Conservation (phyloP, 2,113 vertebrate species). For the Grus americana region DNA sequence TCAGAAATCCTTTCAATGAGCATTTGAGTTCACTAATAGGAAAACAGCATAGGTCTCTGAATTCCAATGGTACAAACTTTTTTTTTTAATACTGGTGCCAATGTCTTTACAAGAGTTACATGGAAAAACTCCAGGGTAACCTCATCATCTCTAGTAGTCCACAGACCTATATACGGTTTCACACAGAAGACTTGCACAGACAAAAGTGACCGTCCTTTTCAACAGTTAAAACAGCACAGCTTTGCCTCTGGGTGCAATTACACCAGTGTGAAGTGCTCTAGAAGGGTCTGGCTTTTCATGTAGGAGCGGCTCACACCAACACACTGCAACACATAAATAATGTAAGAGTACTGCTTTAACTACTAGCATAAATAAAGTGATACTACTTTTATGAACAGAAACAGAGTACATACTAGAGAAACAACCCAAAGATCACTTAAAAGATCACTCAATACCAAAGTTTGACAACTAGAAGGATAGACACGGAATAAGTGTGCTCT, state of each 20-base stretch:
- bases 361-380: neutral
- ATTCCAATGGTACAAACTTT: neutral
- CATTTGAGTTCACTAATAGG: neutral
- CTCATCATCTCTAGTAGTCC: neutral
- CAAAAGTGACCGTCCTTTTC: neutral
- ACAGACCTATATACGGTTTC: neutral
- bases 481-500: accelerated
- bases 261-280: neutral
- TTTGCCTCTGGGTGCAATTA: neutral
- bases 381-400: neutral
- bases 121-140: neutral
- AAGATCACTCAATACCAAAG: neutral
- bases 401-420: neutral
- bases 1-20: neutral
- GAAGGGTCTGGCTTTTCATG: neutral
- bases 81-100: neutral
- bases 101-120: neutral
- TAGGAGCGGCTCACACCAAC: neutral
- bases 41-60: neutral
- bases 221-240: neutral
- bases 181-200: neutral
- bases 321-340: neutral
- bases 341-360: neutral
- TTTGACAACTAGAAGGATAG: neutral
- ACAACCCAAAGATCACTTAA: neutral